A percentile compares a stretch with the other conserved stretches of the same genome.
Conservation (phyloP, 2,113 vertebrate genomes). For the Bungarus multicinctus region DNA sequence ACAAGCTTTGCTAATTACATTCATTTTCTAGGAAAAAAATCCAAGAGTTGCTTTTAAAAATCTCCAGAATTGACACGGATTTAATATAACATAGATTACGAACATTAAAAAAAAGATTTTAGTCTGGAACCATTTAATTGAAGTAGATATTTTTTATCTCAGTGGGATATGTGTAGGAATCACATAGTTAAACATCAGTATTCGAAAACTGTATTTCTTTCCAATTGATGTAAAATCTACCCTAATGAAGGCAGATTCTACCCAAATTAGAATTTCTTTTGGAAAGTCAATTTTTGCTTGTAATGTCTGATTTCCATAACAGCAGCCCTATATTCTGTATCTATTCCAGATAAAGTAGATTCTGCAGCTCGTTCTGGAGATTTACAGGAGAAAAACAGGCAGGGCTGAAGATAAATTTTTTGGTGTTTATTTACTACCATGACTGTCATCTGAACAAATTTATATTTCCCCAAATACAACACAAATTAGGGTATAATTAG, state of each 20-base stretch:
- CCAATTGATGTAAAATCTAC: background rate
- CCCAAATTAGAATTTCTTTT: background rate
- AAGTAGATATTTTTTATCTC: background rate
- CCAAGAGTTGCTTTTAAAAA: background rate
- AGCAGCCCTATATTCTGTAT: background rate
- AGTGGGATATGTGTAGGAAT: background rate
- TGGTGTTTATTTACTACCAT: background rate
- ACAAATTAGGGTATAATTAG: background rate
- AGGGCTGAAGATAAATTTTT: background rate
- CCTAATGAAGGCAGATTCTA: background rate
- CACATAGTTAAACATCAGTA: background rate
- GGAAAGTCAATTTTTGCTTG: background rate
- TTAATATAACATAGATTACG: background rate
- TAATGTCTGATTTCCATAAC: background rate
- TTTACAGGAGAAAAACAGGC: background rate
- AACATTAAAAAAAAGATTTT: background rate
- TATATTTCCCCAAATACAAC: background rate
- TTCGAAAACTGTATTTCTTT: background rate
- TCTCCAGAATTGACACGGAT: background rate
- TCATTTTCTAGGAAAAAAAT: background rate
- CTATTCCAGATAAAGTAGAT: background rate
- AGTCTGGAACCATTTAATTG: background rate
- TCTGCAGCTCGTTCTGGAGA: background rate
- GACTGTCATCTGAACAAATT: background rate
- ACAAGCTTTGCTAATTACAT: background rate